Conservation (phyloP, 2,888 invertebrate species). For the Phymatocera aterrima region DNA sequence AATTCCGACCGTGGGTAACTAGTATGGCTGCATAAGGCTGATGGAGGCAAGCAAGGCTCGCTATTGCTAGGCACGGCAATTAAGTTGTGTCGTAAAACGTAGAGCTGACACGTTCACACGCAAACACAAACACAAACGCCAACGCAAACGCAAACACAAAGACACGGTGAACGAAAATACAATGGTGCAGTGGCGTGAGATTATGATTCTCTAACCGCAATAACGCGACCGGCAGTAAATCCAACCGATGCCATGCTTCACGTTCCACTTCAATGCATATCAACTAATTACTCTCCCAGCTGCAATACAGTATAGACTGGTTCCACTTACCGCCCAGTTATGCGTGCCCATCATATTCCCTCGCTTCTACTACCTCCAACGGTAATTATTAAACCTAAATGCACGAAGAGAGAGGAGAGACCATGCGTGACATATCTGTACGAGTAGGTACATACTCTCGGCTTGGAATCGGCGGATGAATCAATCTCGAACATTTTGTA, state of each 20-base stretch:
- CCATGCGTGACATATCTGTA: too few relatives aligned
- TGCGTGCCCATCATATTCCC: too few relatives aligned
- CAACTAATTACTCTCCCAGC: conserved; percentile 2
- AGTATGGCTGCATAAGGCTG: too few relatives aligned
- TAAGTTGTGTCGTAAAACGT: conserved; percentile 10
- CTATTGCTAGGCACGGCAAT: background rate
- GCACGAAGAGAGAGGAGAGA: background rate
- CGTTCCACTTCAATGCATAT: background rate
- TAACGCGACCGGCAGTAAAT: background rate
- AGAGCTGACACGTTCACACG: too few relatives aligned
- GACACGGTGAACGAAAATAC: background rate
- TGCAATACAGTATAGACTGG: background rate
- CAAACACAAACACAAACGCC: too few relatives aligned
- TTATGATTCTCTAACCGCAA: background rate
- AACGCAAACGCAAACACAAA: too few relatives aligned
- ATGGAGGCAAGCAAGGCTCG: background rate
- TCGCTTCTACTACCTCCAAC: background rate
- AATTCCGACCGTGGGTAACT: background rate
- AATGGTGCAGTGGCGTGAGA: background rate
- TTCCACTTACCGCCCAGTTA: background rate
- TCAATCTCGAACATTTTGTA: too few relatives aligned
- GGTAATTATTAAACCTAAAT: background rate
- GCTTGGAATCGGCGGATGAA: too few relatives aligned
- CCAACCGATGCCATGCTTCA: background rate
- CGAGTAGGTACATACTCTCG: too few relatives aligned